Percentiles rank a stretch among this genome's conserved stretches.
Evolutionary conservation across 2,113 vertebrate genomes (phyloP).

Genomic region (Oncorhynchus masou): DNA sequence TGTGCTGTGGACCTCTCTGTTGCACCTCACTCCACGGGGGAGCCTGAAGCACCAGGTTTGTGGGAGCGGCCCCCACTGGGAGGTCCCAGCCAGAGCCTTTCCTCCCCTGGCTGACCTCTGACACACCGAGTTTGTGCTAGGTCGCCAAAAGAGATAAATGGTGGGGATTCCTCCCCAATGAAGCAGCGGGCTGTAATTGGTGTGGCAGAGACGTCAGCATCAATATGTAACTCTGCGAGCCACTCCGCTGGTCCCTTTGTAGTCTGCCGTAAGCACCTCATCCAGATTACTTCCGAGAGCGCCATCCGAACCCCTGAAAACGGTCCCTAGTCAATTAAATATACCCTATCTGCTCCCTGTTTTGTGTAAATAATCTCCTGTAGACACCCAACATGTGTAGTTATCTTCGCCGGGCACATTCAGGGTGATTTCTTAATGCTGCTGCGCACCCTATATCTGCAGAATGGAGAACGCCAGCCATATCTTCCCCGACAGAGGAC

Average conservation of each 20-base stretch:
- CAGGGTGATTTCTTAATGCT: constrained; percentile 65
- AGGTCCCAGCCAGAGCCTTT: constrained; percentile 37
- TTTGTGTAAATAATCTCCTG: constrained; percentile 65
- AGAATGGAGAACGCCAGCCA: constrained; percentile 67
- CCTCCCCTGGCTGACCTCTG: constrained; percentile 63
- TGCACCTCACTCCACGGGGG: constrained; percentile 77
- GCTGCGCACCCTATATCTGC: constrained; percentile 59
- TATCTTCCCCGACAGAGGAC: constrained; percentile 61
- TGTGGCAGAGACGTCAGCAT: constrained; percentile 77
- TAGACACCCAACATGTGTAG: constrained; percentile 58
- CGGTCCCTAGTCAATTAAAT: constrained; percentile 74
- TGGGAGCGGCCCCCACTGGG: constrained; percentile 70
- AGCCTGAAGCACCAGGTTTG: constrained; percentile 61
- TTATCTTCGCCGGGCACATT: constrained; percentile 72
- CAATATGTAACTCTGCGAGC: constrained; percentile 70
- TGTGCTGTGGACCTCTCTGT: constrained; percentile 70
- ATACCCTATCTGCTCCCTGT: constrained; percentile 61
- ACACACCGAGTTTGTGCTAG: constrained; percentile 66
- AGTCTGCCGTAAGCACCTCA: constrained; percentile 50
- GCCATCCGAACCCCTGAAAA: constrained; percentile 48
- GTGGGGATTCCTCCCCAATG: constrained; percentile 60
- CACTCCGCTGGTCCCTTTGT: not conserved
- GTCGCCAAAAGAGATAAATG: constrained; percentile 67
- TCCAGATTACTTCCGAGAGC: constrained; percentile 58
- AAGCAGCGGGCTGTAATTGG: constrained; percentile 73